These are phyloP conservation scores for Sebastes flavidus DNA, from an alignment of 2,797 vertebrate species.

Conservation along the genomic window DNA sequence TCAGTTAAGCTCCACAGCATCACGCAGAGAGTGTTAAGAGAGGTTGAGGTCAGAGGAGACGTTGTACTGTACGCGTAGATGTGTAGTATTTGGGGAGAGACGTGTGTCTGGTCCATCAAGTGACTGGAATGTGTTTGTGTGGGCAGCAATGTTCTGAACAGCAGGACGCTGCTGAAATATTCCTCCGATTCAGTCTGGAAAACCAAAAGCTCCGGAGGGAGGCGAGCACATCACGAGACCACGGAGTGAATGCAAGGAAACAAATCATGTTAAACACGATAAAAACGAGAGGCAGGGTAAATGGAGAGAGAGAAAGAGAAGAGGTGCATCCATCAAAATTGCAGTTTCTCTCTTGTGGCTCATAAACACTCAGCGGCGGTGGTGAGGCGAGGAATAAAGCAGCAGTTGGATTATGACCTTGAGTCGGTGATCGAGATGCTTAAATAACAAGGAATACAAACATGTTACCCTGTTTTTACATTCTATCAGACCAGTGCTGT, in stretches of 20 bases:
- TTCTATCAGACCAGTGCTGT: not conserved
- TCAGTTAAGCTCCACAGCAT: constrained; percentile 21
- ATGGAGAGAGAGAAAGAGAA: not conserved
- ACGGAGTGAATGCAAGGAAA: not conserved
- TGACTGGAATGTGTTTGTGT: constrained; percentile 77
- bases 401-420: not conserved
- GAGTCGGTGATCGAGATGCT: not conserved
- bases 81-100: not conserved
- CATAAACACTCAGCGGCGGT: not conserved
- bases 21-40: constrained; percentile 43
- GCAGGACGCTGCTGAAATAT: constrained; percentile 57
- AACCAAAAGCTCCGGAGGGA: constrained; percentile 30
- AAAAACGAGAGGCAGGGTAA: not conserved
- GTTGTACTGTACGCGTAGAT: not conserved
- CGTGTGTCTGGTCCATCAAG: constrained; percentile 67
- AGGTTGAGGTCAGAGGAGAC: constrained; percentile 44
- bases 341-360: not conserved
- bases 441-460: not conserved
- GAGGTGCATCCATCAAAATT: not conserved
- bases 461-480: not conserved
- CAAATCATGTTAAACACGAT: not conserved
- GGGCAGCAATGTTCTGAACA: constrained; percentile 64
- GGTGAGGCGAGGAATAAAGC: not conserved
- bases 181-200: constrained; percentile 45
- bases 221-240: constrained; percentile 43